These are phyloP conservation scores for Meda fulgida DNA, from an alignment of 2,797 vertebrate species.

Conservation along the genomic window DNA sequence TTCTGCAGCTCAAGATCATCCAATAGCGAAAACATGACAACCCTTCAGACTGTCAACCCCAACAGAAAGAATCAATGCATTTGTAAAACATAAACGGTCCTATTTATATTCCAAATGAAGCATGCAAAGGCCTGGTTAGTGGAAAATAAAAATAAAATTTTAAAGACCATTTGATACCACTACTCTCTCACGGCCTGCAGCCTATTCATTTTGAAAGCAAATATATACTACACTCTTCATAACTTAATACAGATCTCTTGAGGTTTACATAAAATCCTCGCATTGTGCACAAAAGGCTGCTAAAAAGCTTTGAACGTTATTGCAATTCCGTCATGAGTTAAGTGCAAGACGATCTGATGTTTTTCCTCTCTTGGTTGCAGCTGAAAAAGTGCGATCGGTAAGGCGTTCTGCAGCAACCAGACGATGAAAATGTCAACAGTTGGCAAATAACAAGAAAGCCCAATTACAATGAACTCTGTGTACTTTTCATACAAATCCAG, in stretches of 20 bases:
- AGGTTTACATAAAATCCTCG: constrained; percentile 33
- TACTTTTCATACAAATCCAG: constrained; percentile 32
- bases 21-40: constrained; percentile 5
- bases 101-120: constrained; percentile 19
- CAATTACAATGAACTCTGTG: constrained; percentile 27
- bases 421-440: constrained; percentile 51
- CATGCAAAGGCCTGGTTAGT: constrained; percentile 19
- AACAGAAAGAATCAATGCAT: not conserved
- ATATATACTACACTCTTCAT: constrained; percentile 27
- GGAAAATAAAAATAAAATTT: constrained; percentile 4
- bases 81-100: constrained; percentile 24
- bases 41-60: not conserved
- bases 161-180: constrained; percentile 4
- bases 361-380: constrained; percentile 61
- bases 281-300: constrained; percentile 24
- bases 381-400: constrained; percentile 74
- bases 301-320: constrained; percentile 43
- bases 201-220: constrained; percentile 25
- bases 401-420: constrained; percentile 68
- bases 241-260: constrained; percentile 36
- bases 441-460: constrained; percentile 49
- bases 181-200: not conserved
- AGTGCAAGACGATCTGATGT: constrained; percentile 62
- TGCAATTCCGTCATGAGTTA: constrained; percentile 53
- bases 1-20: constrained; percentile 30